Percentiles rank a stretch among this genome's conserved stretches.
Evolutionary conservation across 1,140 invertebrate species (phyloP).

Genomic region (Zaprionus vittiger): DNA sequence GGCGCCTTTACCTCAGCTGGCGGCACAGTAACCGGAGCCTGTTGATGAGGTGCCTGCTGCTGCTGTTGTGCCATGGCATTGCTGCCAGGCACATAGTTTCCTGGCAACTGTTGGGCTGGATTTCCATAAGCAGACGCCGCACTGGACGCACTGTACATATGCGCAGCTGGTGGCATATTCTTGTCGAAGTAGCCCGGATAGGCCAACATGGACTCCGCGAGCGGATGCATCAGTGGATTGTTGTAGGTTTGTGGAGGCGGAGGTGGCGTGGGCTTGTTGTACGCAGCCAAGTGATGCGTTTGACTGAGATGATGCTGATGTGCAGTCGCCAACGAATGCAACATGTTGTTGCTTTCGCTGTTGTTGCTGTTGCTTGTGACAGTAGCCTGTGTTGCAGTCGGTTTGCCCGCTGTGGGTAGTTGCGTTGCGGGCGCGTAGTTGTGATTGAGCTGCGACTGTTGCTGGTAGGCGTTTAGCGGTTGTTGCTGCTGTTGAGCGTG

Average conservation of each 20-base stretch:
- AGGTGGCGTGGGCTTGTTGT: slow-evolving; percentile 74
- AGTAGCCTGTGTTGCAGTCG: slow-evolving; percentile 40
- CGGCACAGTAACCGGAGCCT: slow-evolving; percentile 13
- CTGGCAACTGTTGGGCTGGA: slow-evolving; percentile 74
- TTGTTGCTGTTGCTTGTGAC: slow-evolving; percentile 32
- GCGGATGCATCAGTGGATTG: slow-evolving; percentile 72
- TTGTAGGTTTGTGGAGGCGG: slow-evolving; percentile 77
- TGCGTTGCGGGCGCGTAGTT: slow-evolving; percentile 33
- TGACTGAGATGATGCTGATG: slow-evolving; percentile 78
- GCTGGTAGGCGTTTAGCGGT: slow-evolving; percentile 25
- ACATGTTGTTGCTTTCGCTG: slow-evolving; percentile 52
- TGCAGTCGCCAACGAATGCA: slow-evolving; percentile 52
- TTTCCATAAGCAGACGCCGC: slow-evolving; percentile 66
- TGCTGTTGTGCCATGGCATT: slow-evolving; percentile 46
- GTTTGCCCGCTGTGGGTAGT: slow-evolving; percentile 41
- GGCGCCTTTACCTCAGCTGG: slow-evolving; percentile 71
- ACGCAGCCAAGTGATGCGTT: slow-evolving; percentile 75
- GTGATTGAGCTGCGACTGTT: slow-evolving; percentile 41
- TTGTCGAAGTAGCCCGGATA: slow-evolving; percentile 81
- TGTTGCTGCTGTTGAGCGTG: slow-evolving; percentile 28
- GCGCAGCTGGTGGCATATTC: slow-evolving; percentile 76
- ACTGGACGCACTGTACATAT: slow-evolving; percentile 74
- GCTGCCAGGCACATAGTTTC: slow-evolving; percentile 70
- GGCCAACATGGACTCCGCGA: slow-evolving; percentile 67
- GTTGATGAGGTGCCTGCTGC: slow-evolving; percentile 41